phyloP scores from a whole-genome alignment of 2,113 vertebrate species.

The Tupaia chinensis region DNA sequence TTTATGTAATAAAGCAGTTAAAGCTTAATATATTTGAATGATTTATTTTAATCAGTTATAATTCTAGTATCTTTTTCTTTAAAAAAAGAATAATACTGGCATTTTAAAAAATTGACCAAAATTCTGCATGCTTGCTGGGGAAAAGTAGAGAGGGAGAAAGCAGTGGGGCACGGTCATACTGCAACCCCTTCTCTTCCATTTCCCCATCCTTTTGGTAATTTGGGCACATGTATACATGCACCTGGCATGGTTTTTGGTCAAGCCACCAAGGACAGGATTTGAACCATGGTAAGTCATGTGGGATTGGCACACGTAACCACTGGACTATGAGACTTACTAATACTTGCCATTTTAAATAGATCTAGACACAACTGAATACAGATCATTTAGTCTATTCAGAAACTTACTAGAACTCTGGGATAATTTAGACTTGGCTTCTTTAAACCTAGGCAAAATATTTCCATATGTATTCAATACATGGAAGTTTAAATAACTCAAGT shows the following conservation, averaged over 20 bases:
- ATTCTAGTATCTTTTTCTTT: background rate
- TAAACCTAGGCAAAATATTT: background rate
- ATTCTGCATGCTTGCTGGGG: too few relatives aligned
- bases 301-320: too few relatives aligned
- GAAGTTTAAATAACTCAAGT: background rate
- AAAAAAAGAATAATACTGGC: background rate
- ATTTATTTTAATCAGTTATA: conserved; percentile 9
- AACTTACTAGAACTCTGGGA: background rate
- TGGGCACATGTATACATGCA: too few relatives aligned
- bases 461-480: background rate
- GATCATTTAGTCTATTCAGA: background rate
- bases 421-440: conserved; percentile 28
- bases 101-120: background rate
- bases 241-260: too few relatives aligned
- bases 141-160: too few relatives aligned
- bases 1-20: background rate
- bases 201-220: too few relatives aligned
- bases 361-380: background rate
- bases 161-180: too few relatives aligned
- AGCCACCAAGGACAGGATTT: too few relatives aligned
- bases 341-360: conserved; percentile 14
- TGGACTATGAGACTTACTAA: background rate
- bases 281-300: too few relatives aligned
- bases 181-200: too few relatives aligned
- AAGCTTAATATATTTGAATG: background rate